Conservation (phyloP, 1,140 invertebrate genomes). For the Penaeus indicus region DNA sequence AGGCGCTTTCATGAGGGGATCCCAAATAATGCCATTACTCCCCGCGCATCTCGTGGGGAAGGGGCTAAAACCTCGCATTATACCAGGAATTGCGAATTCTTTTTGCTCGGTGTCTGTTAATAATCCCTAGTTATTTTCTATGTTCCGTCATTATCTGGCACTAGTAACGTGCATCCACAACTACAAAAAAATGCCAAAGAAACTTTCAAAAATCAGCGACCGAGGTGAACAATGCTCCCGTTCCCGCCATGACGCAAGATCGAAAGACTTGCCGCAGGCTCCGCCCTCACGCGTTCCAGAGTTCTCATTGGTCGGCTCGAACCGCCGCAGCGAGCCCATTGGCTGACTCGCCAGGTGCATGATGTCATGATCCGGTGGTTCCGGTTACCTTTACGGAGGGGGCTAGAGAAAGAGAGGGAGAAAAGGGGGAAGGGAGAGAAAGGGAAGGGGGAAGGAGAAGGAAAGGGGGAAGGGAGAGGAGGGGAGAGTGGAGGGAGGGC, state of each 20-base stretch:
- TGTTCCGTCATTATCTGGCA: too few relatives aligned
- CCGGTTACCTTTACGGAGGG: conserved; percentile 2
- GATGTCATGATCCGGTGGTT: conserved; percentile 53
- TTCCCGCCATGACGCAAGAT: conserved; percentile 41
- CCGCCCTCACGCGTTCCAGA: conserved; percentile 18
- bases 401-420: neutral
- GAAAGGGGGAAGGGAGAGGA: neutral
- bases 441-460: neutral
- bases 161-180: too few relatives aligned
- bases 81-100: too few relatives aligned
- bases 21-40: too few relatives aligned
- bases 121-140: too few relatives aligned
- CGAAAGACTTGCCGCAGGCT: conserved; percentile 33
- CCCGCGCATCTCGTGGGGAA: too few relatives aligned
- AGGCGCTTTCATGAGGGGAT: too few relatives aligned
- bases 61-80: too few relatives aligned
- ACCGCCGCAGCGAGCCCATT: neutral
- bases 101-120: too few relatives aligned
- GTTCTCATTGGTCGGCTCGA: conserved; percentile 18
- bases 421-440: neutral
- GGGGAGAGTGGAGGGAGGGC: too few relatives aligned
- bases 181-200: neutral
- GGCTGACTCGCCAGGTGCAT: conserved; percentile 49
- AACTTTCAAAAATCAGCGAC: neutral
- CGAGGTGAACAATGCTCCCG: neutral